A percentile compares a stretch with the other conserved stretches of the same genome.
These are phyloP conservation scores for Salvelinus sp. DNA, from an alignment of 2,113 vertebrate species.

Conservation along the genomic window DNA sequence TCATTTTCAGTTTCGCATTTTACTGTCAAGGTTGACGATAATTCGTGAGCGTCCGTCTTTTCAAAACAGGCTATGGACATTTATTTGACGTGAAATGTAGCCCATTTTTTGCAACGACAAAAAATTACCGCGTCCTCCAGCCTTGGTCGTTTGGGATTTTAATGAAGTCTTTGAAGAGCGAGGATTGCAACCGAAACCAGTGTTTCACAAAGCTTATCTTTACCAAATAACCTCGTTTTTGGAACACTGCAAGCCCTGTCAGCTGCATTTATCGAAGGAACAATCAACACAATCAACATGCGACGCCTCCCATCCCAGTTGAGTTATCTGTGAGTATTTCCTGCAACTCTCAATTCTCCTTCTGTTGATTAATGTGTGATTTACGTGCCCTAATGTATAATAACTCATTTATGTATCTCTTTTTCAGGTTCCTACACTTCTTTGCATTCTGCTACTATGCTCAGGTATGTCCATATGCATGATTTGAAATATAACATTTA, in stretches of 20 bases:
- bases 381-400: not conserved
- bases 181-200: slow-evolving; percentile 19
- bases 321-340: slow-evolving; percentile 74
- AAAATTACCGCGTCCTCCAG: not conserved
- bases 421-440: slow-evolving; percentile 89
- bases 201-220: slow-evolving; percentile 5
- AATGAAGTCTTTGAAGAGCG: slow-evolving; percentile 15
- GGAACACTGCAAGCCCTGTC: not conserved
- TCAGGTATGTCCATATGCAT: slow-evolving; percentile 83
- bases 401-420: slow-evolving; percentile 1
- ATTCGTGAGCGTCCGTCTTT: not conserved
- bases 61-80: slow-evolving; percentile 21
- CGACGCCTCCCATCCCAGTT: slow-evolving; percentile 62
- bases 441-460: slow-evolving; percentile 90
- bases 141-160: slow-evolving; percentile 43
- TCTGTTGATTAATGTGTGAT: not conserved
- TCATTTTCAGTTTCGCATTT: slow-evolving; percentile 5
- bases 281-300: slow-evolving; percentile 65
- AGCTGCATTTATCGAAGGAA: slow-evolving; percentile 22
- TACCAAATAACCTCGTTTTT: slow-evolving; percentile 3
- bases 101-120: not conserved
- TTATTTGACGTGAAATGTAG: slow-evolving; percentile 24
- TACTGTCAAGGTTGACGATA: not conserved
- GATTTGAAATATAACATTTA: not conserved
- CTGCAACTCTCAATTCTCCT: not conserved